Evolutionary conservation across 37 sponge, comb jelly and placozoan species (phyloP), one percentile per base, ranked within the genome.

Genomic region (Axinella damicornis): DNA sequence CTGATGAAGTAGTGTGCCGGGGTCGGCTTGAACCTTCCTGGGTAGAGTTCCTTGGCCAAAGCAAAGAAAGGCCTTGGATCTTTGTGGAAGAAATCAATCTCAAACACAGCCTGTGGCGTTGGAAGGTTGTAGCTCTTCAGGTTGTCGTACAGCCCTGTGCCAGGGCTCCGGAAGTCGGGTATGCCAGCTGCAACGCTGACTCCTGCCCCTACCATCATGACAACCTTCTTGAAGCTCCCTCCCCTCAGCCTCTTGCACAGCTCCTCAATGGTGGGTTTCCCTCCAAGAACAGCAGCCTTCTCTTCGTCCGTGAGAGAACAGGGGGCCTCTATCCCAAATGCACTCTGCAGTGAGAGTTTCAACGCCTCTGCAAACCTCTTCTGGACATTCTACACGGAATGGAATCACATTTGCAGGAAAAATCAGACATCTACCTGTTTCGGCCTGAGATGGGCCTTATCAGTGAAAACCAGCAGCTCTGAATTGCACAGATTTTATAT

Each of bases 161-260:
- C 90, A 38, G 92, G 92, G 13, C 88, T 87, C 40, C 96, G 76
- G 56, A 95, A 95, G 57, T 95, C 96, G 19, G 93, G 93, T 33
- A 95, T 92, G 2, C 96, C 96, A 87, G 88, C 87, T 27, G 91
- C 80, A 22, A 93, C 93, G 65, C 93, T 93, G 12, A 95, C 73
- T 0, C 96, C 96, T 33, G 96, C 96, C 4, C 96, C 96, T 36
- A 73, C 73, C 88, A 95, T 87, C 27, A 89, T 78, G 9, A 95
- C 64, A 4, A 95, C 64, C 0, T 87, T 81, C 63, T 78, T 83
- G 69, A 67, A 95, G 22, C 34, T 31, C 32, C 83, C 82, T 27
- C 73, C 61, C 28, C 57, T 66, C 69, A 95, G 77, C 46, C 66
- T 55, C 20, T 30, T 6, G 27, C 86, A 89, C 19, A 93, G 16